Base-by-base conservation (phyloP, 2,797 vertebrate genomes). In the Alosa sapidissima region DNA sequence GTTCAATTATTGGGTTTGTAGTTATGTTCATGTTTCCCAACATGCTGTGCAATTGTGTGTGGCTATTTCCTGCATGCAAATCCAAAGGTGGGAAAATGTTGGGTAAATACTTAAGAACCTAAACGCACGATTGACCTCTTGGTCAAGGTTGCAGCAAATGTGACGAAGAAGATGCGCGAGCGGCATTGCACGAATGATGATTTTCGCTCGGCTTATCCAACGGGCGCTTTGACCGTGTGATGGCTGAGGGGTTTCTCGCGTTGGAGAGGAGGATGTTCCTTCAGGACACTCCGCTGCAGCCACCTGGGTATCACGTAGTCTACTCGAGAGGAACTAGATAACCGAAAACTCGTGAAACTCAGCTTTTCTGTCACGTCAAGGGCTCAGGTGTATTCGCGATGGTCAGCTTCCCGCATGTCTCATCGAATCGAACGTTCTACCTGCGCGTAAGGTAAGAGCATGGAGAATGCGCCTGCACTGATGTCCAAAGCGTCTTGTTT, bases 401-500 rank as follows among this genome's bases (percentile, higher is more conserved):
- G 72, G 72, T 33, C 82, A 81, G 87, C 81, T 82, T 83, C 81
- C 14, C 47, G 68, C 82, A 52, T 78, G 60, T 81, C 55, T 11
- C 81, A 83, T 78, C 62, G 65, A 89, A 84, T 83, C 85, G 21
- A 87, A 84, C 87, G 75, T 84, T 87, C 81, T 83, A 90, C 86
- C 90, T 84, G 89, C 82, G 81, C 45, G 51, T 54, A 84, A 89
- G 89, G 90, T 90, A 89, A 78, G 72, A 75, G 33, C 72, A 45
- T 47, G 72, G 72, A 47, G 72, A 78, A 45, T 41, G 72, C 72
- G 72, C 72, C 36, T 78, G 16, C 36, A 78, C 41, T 78, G 72
- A 78, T 21, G 72, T 47, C 36, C 36, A 45, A 78, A 45, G 72
- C 72, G 16, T 78, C 41, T 47, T 75, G 68, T 75, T 78, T 78